phyloP scores from a whole-genome alignment of 2,797 vertebrate species.

The Carcharodon carcharias region DNA sequence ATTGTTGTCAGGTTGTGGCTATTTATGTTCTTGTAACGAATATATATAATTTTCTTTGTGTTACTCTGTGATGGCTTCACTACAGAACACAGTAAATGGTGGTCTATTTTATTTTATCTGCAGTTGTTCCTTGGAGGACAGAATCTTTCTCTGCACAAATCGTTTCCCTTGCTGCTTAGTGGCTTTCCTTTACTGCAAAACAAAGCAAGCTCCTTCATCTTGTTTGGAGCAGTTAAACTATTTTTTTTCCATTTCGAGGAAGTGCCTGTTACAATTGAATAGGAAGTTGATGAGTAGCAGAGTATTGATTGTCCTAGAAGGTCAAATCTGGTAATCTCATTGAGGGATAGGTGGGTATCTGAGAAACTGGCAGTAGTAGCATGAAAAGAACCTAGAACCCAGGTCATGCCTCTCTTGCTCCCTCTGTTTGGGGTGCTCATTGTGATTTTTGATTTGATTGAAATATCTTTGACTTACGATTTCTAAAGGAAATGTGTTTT shows the following conservation, averaged over 20 bases:
- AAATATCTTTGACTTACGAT: not conserved
- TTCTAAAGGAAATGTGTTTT: too few relatives aligned
- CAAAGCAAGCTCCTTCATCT: not conserved
- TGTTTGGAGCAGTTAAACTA: not conserved
- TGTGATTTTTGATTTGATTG: not conserved
- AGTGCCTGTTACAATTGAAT: not conserved
- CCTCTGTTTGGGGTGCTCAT: not conserved
- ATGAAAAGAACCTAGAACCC: not conserved
- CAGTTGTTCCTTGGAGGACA: not conserved
- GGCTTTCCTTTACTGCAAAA: not conserved
- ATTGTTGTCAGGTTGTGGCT: not conserved
- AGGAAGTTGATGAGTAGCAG: not conserved
- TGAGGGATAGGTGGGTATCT: not conserved
- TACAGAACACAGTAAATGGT: not conserved
- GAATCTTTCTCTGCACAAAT: not conserved
- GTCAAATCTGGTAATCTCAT: not conserved
- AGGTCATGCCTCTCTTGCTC: not conserved
- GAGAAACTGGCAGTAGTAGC: not conserved
- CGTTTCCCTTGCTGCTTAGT: not conserved
- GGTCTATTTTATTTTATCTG: not conserved
- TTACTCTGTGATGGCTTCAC: not conserved
- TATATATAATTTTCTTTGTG: not conserved
- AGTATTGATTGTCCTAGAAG: not conserved
- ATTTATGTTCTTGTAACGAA: not conserved
- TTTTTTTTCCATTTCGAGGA: not conserved